phyloP scores from a whole-genome alignment of 1,140 invertebrate genomes.

The Drosophila neocordata region DNA sequence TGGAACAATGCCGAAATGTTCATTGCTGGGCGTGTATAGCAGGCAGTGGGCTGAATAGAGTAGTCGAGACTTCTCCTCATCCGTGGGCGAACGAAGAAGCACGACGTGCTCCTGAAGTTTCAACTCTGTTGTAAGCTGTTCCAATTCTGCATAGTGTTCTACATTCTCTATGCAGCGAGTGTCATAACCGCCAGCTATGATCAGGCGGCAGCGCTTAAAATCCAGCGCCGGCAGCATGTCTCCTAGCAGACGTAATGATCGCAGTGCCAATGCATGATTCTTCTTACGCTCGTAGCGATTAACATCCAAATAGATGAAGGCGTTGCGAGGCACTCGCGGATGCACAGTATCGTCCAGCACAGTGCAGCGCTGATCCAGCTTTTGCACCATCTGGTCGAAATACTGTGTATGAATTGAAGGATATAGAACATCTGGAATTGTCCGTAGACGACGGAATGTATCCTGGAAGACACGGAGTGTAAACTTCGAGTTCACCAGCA shows the following conservation, averaged over 20 bases:
- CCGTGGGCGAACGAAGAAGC: constrained; percentile 93
- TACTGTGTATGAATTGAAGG: constrained; percentile 94
- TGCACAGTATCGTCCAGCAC: constrained; percentile 56
- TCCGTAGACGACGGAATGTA: constrained; percentile 90
- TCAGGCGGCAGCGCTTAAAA: constrained; percentile 89
- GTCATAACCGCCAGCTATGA: constrained; percentile 99
- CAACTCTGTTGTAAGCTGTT: constrained; percentile 83
- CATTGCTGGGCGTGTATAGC: constrained; percentile 97
- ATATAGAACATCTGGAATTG: constrained; percentile 93
- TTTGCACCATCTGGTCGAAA: constrained; percentile 86
- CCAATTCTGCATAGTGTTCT: constrained; percentile 92
- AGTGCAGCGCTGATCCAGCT: constrained; percentile 68
- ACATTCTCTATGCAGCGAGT: constrained; percentile 94
- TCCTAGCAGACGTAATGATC: constrained; percentile 89
- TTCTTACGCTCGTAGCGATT: constrained; percentile 99
- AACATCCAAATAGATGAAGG: constrained; percentile 93
- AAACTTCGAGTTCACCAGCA: constrained; percentile 98
- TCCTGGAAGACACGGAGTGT: constrained; percentile 92
- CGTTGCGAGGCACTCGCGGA: constrained; percentile 83
- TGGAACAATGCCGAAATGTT: constrained; percentile 99
- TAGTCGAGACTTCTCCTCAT: constrained; percentile 92
- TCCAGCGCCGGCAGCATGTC: constrained; percentile 84
- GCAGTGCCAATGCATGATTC: constrained; percentile 92
- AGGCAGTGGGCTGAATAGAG: constrained; percentile 90
- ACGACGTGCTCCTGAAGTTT: constrained; percentile 90